phyloP scores from a whole-genome alignment of 2,113 vertebrate genomes.

The Heterocephalus glaber region DNA sequence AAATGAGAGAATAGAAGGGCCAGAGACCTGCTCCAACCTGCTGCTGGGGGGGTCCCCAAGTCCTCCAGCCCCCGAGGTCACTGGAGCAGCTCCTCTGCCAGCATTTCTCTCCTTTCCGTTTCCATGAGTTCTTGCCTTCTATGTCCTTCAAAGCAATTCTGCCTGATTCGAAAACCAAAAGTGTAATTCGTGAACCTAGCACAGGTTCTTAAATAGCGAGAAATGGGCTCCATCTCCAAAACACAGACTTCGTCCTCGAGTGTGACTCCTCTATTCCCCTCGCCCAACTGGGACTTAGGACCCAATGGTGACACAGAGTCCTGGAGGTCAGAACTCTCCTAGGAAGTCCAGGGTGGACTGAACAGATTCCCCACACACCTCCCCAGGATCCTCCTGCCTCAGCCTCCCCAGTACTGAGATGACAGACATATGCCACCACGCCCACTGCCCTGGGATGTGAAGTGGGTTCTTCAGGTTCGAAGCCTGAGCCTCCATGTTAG shows the following conservation, averaged over 20 bases:
- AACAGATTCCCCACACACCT: too few relatives aligned
- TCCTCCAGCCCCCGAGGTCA: background rate
- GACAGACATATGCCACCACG: too few relatives aligned
- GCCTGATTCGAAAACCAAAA: background rate
- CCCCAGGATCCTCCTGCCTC: too few relatives aligned
- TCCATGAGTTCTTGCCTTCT: background rate
- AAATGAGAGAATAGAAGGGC: background rate
- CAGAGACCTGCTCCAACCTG: background rate
- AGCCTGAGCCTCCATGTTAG: too few relatives aligned
- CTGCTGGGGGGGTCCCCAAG: background rate
- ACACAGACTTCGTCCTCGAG: background rate
- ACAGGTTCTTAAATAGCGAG: background rate
- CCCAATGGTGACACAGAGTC: background rate
- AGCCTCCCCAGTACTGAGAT: too few relatives aligned
- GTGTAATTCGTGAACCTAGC: background rate
- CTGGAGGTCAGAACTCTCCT: background rate
- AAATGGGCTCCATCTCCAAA: background rate
- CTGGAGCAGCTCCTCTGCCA: background rate
- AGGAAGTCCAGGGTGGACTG: background rate
- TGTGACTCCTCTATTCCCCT: background rate
- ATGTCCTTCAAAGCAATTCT: background rate
- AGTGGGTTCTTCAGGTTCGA: too few relatives aligned
- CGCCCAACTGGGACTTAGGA: background rate
- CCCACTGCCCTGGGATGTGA: too few relatives aligned
- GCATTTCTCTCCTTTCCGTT: background rate